Percentiles rank a stretch among this genome's conserved stretches.
phyloP scores from a whole-genome alignment of 2,888 invertebrate genomes.

The Caenorhabditis virilis region DNA sequence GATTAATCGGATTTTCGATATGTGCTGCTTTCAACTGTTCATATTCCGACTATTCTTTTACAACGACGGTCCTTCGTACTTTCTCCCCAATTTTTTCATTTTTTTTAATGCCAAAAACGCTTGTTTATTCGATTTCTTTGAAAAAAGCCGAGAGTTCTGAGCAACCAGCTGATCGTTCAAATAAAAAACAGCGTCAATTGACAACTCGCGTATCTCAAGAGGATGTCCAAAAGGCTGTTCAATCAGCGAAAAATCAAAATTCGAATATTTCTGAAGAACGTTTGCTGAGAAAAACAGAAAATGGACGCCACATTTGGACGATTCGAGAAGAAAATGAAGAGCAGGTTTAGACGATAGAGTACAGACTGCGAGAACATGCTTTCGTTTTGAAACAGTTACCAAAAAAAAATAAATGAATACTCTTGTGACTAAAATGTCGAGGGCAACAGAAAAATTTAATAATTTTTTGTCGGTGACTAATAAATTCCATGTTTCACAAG shows the following conservation, averaged over 20 bases:
- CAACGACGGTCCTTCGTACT: no score
- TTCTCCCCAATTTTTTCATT: neutral
- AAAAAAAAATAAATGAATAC: no score
- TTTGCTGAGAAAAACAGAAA: slow-evolving; percentile 1
- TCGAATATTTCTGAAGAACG: neutral
- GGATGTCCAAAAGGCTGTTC: slow-evolving; percentile 3
- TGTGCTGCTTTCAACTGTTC: no score
- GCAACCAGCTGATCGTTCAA: no score
- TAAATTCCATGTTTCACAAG: no score
- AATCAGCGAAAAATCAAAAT: neutral
- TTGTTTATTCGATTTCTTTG: slow-evolving; percentile 31
- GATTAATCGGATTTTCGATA: neutral
- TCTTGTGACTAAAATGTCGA: no score
- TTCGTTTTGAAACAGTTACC: no score
- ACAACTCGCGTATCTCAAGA: slow-evolving; percentile 2
- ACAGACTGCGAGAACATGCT: no score
- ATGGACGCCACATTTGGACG: slow-evolving; percentile 1
- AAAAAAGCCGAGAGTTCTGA: slow-evolving; percentile 3
- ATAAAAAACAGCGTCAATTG: neutral
- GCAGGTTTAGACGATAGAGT: neutral
- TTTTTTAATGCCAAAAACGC: slow-evolving; percentile 9
- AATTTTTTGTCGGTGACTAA: no score
- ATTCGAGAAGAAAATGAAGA: slow-evolving; percentile 2
- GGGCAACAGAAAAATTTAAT: no score
- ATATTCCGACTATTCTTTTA: no score